Evolutionary conservation across 1,140 invertebrate genomes (phyloP), one percentile per base, ranked within the genome.

Genomic region (Pectinophora gossypiella): DNA sequence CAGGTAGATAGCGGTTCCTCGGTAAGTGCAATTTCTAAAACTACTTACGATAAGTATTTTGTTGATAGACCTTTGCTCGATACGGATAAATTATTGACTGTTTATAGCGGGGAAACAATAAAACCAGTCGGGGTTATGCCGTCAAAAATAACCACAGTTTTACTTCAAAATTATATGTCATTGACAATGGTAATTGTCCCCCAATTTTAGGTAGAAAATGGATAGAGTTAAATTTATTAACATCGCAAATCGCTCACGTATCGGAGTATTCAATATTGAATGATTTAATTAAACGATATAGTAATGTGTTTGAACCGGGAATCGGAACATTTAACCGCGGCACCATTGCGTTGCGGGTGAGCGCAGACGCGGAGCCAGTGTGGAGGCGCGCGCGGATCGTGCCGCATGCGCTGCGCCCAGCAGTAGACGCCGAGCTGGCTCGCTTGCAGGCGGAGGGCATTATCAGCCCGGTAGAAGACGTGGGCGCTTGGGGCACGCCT

Each of bases 361-460:
- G 2, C 12, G 38, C 19, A 22, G 44, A 13, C n/a, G 56, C 54
- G 19, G 54, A 42, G 40, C 71, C 69, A 42, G 65, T 68, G 48
- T 75, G 71, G 54, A 42, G 64, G n/a, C 52, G 54, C 48, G 45
- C 64, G 23, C 48, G 73, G 19, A 58, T 62, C 40, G 53, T 77
- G 18, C 61, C 64, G 7, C 69, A 64, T 54, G 62, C 65, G 5
- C 48, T 72, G 19, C 48, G 54, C 15, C 35, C 42, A 9, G 54
- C 53, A 48, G 64, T 76, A 1, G 69, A 73, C 4, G 20, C 46
- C 13, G 65, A 75, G 53, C 19, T 69, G 16, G 43, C 54, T 1
- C 22, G 56, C 35, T 46, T 68, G 48, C 23, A 49, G 42, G 35
- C 19, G 16, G 21, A 54, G 50, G 54, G 47, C n/a, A 57, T 57